Evolutionary conservation across 2,888 invertebrate species (phyloP).

Genomic region (Cybosia mesomella): DNA sequence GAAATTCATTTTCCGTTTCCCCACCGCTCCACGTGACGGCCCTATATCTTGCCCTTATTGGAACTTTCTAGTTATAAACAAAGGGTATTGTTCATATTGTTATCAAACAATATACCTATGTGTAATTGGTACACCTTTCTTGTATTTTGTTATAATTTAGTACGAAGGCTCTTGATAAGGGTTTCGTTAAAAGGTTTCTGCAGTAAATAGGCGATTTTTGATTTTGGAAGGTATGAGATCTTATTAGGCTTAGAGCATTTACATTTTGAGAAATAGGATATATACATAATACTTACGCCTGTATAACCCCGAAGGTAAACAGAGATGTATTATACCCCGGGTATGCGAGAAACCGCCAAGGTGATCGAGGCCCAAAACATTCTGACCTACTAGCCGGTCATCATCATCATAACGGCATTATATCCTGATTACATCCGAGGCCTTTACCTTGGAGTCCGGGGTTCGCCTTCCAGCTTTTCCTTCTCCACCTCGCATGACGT

Average conservation of each 20-base stretch:
- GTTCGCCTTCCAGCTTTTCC: too few relatives aligned
- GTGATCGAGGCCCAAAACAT: too few relatives aligned
- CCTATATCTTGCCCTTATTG: background rate
- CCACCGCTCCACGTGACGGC: background rate
- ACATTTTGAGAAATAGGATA: background rate
- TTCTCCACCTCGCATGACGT: too few relatives aligned
- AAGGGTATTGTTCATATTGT: slow-evolving; percentile 18
- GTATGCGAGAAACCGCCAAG: too few relatives aligned
- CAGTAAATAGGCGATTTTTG: slow-evolving; percentile 7
- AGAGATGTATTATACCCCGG: too few relatives aligned
- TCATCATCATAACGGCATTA: too few relatives aligned
- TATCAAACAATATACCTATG: slow-evolving; percentile 12
- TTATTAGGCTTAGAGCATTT: background rate
- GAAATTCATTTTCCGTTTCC: background rate
- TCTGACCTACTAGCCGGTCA: too few relatives aligned
- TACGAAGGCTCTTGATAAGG: slow-evolving; percentile 20
- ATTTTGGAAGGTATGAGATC: slow-evolving; percentile 3
- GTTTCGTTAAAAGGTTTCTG: slow-evolving; percentile 19
- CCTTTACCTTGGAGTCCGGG: too few relatives aligned
- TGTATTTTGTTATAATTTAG: slow-evolving; percentile 18
- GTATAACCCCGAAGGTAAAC: too few relatives aligned
- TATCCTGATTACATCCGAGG: too few relatives aligned
- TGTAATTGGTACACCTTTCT: slow-evolving; percentile 18
- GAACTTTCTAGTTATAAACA: slow-evolving; percentile 13
- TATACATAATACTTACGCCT: background rate